Evolutionary conservation across 1,140 invertebrate genomes (phyloP).

Genomic region (Drosophila seguyi): DNA sequence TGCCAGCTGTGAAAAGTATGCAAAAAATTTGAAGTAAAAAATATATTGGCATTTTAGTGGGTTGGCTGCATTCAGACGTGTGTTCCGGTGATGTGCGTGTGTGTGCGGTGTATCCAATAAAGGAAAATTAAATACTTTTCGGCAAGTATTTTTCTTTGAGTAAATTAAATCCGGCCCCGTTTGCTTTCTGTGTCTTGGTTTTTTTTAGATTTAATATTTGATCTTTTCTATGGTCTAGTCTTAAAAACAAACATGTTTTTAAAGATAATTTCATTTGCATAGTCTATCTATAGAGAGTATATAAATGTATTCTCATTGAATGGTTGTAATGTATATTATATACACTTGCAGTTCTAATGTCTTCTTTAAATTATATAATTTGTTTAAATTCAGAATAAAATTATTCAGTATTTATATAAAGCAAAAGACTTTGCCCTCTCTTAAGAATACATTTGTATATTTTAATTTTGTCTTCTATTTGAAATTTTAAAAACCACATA

Average conservation of each 20-base stretch:
- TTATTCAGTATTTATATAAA: neutral
- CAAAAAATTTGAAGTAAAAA: slow-evolving; percentile 72
- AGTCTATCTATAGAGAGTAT: neutral
- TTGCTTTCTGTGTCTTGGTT: neutral
- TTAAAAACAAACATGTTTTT: neutral
- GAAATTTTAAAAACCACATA: neutral
- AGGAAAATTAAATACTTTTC: slow-evolving; percentile 76
- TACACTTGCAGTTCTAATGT: too few relatives aligned
- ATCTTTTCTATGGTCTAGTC: neutral
- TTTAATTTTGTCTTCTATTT: neutral
- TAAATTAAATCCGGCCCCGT: slow-evolving; percentile 10
- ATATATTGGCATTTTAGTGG: slow-evolving; percentile 83
- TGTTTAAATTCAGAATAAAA: neutral
- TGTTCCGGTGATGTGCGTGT: slow-evolving; percentile 10
- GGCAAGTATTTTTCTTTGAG: slow-evolving; percentile 39
- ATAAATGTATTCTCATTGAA: neutral
- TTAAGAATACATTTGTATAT: neutral
- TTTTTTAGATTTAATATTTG: neutral
- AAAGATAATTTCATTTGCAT: too few relatives aligned
- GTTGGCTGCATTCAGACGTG: slow-evolving; percentile 20
- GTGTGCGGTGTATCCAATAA: slow-evolving; percentile 49
- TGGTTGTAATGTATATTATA: too few relatives aligned
- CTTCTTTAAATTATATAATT: too few relatives aligned
- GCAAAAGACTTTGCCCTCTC: neutral
- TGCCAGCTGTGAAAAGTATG: slow-evolving; percentile 57